phyloP scores from a whole-genome alignment of 2,113 vertebrate genomes.

The Gallinago media region DNA sequence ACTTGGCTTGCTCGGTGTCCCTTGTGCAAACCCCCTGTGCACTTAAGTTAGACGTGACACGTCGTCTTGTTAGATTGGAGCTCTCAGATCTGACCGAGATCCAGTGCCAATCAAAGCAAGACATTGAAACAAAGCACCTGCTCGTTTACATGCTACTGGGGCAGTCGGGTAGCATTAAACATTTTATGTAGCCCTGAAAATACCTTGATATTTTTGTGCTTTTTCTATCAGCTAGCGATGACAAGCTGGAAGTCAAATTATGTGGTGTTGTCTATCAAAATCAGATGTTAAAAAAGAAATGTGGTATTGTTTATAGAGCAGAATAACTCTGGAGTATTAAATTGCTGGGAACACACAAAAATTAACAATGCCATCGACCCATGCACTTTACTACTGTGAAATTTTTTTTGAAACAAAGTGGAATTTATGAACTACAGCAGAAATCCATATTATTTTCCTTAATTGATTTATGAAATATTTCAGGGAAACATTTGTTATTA shows the following conservation, averaged over 20 bases:
- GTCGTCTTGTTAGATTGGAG: constrained; percentile 38
- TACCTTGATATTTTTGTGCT: not conserved
- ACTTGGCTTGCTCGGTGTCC: constrained; percentile 20
- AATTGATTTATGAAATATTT: constrained; percentile 21
- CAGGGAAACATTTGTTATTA: constrained; percentile 24
- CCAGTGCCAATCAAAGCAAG: not conserved
- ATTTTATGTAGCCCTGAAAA: not conserved
- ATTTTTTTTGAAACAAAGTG: constrained; percentile 5
- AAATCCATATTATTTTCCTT: not conserved
- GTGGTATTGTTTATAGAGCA: not conserved
- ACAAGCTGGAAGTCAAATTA: constrained; percentile 7
- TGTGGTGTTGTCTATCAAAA: constrained; percentile 2
- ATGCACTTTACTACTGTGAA: not conserved
- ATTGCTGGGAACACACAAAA: constrained; percentile 34
- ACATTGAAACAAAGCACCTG: not conserved
- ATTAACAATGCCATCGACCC: not conserved
- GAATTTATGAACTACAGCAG: constrained; percentile 38
- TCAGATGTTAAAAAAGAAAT: not conserved
- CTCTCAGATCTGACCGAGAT: constrained; percentile 40
- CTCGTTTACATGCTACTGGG: not conserved
- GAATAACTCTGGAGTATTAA: constrained; percentile 14
- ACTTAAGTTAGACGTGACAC: constrained; percentile 28
- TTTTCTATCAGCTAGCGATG: not conserved
- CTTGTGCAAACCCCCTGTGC: constrained; percentile 33
- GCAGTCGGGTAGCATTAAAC: not conserved